A percentile compares a stretch with the other conserved stretches of the same genome.
Conservation (phyloP, 2,888 invertebrate species). For the Sinodicranocentrus sp. region DNA sequence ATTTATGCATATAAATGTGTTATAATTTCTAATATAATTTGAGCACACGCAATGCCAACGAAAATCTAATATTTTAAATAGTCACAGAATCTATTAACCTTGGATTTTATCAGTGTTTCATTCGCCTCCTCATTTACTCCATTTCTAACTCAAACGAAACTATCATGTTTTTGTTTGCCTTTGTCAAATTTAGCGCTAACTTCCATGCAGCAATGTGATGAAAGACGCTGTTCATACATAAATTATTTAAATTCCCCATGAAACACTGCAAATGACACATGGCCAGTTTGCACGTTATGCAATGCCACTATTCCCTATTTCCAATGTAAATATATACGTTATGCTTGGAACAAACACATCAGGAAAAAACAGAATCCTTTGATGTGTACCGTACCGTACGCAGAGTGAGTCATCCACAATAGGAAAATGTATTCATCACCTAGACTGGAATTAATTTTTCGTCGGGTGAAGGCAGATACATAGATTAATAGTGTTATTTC, state of each 20-base stretch:
- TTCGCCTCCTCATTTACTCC: not conserved
- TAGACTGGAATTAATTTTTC: not conserved
- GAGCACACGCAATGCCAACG: not conserved
- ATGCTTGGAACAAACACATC: too few species aligned
- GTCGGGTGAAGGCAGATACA: conserved; percentile 24
- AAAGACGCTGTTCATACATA: not conserved
- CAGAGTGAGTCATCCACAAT: not conserved
- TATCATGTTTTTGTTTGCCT: not conserved
- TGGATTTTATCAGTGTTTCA: not conserved
- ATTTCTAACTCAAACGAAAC: not conserved
- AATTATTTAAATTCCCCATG: not conserved
- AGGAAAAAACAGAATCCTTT: too few species aligned
- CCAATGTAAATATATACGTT: too few species aligned
- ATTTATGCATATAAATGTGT: not conserved
- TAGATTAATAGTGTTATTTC: conserved; percentile 55
- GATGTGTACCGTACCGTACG: not conserved
- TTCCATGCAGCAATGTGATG: not conserved
- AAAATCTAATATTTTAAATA: not conserved
- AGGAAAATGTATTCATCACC: conserved; percentile 8
- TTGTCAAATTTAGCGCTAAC: not conserved
- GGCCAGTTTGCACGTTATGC: not conserved
- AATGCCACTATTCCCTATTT: too few species aligned
- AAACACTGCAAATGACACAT: not conserved
- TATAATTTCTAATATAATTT: too few species aligned
- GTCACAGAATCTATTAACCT: conserved; percentile 1